These are phyloP conservation scores for Allolobophora icterica DNA, from an alignment of 2,888 invertebrate species.

Conservation along the genomic window DNA sequence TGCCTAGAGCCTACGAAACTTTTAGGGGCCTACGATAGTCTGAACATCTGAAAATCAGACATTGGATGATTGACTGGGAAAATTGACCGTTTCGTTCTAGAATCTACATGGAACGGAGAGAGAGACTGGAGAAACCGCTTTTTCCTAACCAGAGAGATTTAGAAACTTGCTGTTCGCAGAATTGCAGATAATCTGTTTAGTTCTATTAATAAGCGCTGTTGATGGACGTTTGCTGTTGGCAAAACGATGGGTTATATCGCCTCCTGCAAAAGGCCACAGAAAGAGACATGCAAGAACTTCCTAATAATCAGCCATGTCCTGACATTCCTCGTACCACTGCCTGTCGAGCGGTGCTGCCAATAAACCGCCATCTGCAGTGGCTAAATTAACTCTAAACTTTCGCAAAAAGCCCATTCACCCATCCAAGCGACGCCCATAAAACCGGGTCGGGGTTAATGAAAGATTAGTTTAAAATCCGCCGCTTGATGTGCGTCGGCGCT, in stretches of 20 bases:
- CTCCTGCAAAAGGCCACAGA: neutral
- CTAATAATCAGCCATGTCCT: neutral
- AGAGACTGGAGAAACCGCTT: neutral
- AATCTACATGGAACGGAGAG: neutral
- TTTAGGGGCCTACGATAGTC: too few relatives aligned
- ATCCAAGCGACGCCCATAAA: constrained; percentile 13
- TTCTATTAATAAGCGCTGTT: neutral
- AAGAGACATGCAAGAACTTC: neutral
- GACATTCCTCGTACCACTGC: neutral
- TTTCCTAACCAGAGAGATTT: neutral
- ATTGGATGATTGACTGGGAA: too few relatives aligned
- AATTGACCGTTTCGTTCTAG: too few relatives aligned
- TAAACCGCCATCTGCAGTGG: constrained; percentile 28
- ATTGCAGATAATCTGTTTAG: neutral
- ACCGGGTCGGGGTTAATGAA: constrained; percentile 29
- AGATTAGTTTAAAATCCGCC: constrained; percentile 20
- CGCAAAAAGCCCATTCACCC: constrained; percentile 12
- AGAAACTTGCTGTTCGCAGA: neutral
- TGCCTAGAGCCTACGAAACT: too few relatives aligned
- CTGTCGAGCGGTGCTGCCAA: neutral
- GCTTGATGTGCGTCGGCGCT: neutral
- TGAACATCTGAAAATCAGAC: too few relatives aligned
- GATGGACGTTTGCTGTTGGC: neutral
- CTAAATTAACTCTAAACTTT: constrained; percentile 28
- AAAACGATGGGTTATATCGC: neutral